phyloP scores from a whole-genome alignment of 2,113 vertebrate genomes.

The Leucopsar rothschildi region DNA sequence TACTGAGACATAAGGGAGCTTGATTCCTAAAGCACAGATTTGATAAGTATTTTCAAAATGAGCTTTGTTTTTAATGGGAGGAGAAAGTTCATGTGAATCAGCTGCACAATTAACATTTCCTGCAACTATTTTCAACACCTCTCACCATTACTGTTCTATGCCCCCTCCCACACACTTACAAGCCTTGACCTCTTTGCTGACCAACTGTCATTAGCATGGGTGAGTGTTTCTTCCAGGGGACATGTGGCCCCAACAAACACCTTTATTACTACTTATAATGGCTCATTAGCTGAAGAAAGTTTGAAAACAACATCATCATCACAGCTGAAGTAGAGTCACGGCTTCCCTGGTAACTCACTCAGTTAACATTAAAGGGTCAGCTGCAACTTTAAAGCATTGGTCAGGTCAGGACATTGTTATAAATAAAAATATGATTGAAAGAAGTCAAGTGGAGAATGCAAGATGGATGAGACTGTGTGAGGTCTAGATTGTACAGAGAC shows the following conservation, averaged over 20 bases:
- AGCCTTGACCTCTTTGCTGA: neutral
- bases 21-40: constrained; percentile 1
- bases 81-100: neutral
- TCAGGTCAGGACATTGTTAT: neutral
- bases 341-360: neutral
- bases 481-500: neutral
- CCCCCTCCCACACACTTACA: neutral
- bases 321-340: neutral
- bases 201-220: neutral
- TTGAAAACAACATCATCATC: neutral
- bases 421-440: neutral
- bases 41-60: neutral
- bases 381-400: neutral
- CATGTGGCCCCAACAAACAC: neutral
- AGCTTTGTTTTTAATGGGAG: neutral
- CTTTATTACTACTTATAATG: constrained; percentile 30
- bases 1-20: neutral
- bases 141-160: neutral
- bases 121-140: neutral
- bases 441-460: neutral
- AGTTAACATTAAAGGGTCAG: neutral
- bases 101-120: neutral
- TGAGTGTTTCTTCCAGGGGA: neutral
- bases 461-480: neutral
- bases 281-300: neutral